phyloP scores from a whole-genome alignment of 2,888 invertebrate genomes.

The Lottia scabra region DNA sequence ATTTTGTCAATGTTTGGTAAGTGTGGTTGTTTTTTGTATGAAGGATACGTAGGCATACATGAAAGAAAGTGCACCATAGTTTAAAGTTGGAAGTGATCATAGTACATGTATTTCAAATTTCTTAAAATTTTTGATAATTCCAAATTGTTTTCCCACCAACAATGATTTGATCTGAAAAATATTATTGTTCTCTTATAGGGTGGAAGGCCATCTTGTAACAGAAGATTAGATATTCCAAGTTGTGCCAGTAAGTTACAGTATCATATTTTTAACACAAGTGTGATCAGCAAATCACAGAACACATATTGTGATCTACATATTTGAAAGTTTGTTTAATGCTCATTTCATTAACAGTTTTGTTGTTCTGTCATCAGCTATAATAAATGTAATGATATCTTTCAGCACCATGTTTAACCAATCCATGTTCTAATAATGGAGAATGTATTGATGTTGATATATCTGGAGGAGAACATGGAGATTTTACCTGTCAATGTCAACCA shows the following conservation, averaged over 20 bases:
- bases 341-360: too few relatives aligned
- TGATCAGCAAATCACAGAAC: too few relatives aligned
- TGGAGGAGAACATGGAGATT: slow-evolving; percentile 22
- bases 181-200: slow-evolving; percentile 29
- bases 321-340: too few relatives aligned
- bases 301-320: neutral
- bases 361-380: neutral
- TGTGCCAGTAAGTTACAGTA: slow-evolving; percentile 44
- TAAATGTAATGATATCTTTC: slow-evolving; percentile 16
- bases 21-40: slow-evolving; percentile 1
- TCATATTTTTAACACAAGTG: too few relatives aligned
- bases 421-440: slow-evolving; percentile 57
- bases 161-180: neutral
- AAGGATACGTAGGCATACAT: too few relatives aligned
- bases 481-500: slow-evolving; percentile 52
- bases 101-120: too few relatives aligned
- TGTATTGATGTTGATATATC: slow-evolving; percentile 40
- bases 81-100: too few relatives aligned
- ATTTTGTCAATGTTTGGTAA: slow-evolving; percentile 55
- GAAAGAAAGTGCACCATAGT: too few relatives aligned
- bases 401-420: slow-evolving; percentile 53
- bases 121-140: too few relatives aligned
- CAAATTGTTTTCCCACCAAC: too few relatives aligned
- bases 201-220: slow-evolving; percentile 42
- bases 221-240: slow-evolving; percentile 45